These are phyloP conservation scores for Canis aureus DNA, from an alignment of 2,113 vertebrate species.

Conservation along the genomic window DNA sequence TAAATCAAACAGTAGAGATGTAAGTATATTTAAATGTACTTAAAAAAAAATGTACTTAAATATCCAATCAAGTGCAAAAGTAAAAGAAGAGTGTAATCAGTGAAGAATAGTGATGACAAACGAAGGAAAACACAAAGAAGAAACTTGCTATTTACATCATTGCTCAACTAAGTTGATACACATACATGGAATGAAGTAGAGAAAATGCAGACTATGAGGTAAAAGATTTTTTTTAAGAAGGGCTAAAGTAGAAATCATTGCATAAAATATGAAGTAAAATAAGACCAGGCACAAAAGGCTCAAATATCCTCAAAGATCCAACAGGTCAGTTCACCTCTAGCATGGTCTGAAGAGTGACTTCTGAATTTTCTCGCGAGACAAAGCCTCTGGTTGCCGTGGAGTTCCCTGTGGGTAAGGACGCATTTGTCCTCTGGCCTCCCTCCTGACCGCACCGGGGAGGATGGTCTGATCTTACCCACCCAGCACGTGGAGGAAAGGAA, in stretches of 20 bases:
- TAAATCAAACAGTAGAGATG: not conserved
- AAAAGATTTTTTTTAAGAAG: not conserved
- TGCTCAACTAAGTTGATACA: not conserved
- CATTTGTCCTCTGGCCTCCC: not conserved
- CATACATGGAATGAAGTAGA: not conserved
- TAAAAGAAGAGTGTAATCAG: constrained; percentile 23
- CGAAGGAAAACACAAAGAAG: not conserved
- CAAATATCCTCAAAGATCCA: constrained; percentile 3
- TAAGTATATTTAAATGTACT: constrained; percentile 22
- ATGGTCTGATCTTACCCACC: not conserved
- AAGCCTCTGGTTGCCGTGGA: not conserved
- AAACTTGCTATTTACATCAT: not conserved
- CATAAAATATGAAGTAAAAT: constrained; percentile 10
- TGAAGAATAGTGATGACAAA: constrained; percentile 1
- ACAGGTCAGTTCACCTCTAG: not conserved
- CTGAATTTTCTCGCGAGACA: not conserved
- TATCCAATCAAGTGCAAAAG: constrained; percentile 11
- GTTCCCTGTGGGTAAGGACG: not conserved
- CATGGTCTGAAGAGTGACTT: not conserved
- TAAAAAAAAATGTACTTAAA: constrained; percentile 49
- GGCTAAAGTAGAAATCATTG: not conserved
- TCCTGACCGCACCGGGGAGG: not conserved
- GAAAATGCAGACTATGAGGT: not conserved
- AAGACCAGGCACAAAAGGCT: not conserved
- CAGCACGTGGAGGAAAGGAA: not conserved